Evolutionary conservation across 1,140 invertebrate genomes (phyloP), one percentile per base, ranked within the genome.

Genomic region (Cotesia chilonis): DNA sequence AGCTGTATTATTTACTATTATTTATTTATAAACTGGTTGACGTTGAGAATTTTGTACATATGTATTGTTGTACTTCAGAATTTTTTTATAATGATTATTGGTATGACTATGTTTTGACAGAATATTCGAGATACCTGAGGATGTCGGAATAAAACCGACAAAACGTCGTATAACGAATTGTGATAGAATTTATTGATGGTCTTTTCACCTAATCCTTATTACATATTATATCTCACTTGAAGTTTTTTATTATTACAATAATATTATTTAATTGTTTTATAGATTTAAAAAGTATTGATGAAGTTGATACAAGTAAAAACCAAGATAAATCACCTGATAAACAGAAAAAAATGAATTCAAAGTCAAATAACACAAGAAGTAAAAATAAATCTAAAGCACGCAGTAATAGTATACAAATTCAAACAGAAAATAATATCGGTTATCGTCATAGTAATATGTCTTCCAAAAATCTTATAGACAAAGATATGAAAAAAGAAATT

Each of bases 401-500:
- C 4, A 51, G 66, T 20, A 20, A 55, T 9, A 68, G 54, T 10
- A 68, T 14, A 20, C 52, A 68, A 35, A 10, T 54, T n/a, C 63
- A 28, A 63, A 10, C 38, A n/a, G 61, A 60, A 20, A 28, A 67
- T n/a, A 35, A 41, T 37, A 70, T 52, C 10, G 60, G 54, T 14
- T 54, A 54, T 14, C 7, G 38, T 3, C 14, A 38, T 7, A n/a
- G 20, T 20, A 65, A 57, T 65, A 38, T 72, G 60, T 54, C 17
- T 35, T 55, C 72, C 5, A 28, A 41, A 3, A 77, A 78, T 72
- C 41, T 69, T 28, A 68, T 69, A n/a, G 14, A 59, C 41, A 66
- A 72, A 66, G 72, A 64, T 51, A 78, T 77, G 47, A 75, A 64
- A 35, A 72, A 78, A 66, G 70, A 78, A 54, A 72, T 81, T 54